phyloP scores from a whole-genome alignment of 2,888 invertebrate species.

The Drosophila pseudotakahashii region DNA sequence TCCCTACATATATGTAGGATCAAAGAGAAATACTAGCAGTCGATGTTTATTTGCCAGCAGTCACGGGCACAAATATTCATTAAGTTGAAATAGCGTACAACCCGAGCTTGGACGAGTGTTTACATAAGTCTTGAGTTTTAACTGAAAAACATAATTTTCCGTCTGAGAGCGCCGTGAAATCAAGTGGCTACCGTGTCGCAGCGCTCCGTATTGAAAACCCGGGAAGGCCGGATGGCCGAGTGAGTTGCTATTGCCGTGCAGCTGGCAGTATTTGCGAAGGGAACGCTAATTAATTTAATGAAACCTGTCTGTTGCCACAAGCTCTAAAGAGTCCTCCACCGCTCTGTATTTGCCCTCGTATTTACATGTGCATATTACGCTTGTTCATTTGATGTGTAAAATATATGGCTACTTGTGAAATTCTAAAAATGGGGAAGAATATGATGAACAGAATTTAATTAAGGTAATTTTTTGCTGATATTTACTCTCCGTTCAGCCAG shows the following conservation, averaged over 20 bases:
- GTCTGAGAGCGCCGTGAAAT: conserved; percentile 67
- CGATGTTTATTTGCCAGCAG: conserved; percentile 27
- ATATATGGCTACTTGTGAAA: conserved; percentile 9
- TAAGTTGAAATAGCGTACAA: conserved; percentile 57
- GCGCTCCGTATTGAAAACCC: conserved; percentile 15
- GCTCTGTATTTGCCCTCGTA: conserved; percentile 35
- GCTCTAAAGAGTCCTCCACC: conserved; percentile 28
- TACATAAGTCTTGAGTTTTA: conserved; percentile 84
- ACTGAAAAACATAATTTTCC: conserved; percentile 84
- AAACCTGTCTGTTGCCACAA: conserved; percentile 52
- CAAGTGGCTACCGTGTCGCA: conserved; percentile 53
- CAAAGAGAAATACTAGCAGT: conserved; percentile 10
- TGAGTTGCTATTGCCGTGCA: conserved; percentile 26
- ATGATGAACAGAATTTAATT: conserved; percentile 8
- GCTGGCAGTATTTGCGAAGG: conserved; percentile 64
- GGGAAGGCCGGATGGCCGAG: conserved; percentile 7
- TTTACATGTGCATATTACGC: conserved; percentile 27
- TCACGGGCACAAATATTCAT: conserved; percentile 51
- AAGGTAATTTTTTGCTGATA: neutral
- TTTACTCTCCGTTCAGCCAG: neutral
- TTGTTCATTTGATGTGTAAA: conserved; percentile 18
- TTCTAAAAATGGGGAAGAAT: neutral
- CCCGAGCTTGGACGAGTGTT: conserved; percentile 79
- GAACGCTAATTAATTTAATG: conserved; percentile 74
- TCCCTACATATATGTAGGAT: conserved; percentile 6